phyloP scores from a whole-genome alignment of 1,140 invertebrate genomes.

The Zophobas morio region DNA sequence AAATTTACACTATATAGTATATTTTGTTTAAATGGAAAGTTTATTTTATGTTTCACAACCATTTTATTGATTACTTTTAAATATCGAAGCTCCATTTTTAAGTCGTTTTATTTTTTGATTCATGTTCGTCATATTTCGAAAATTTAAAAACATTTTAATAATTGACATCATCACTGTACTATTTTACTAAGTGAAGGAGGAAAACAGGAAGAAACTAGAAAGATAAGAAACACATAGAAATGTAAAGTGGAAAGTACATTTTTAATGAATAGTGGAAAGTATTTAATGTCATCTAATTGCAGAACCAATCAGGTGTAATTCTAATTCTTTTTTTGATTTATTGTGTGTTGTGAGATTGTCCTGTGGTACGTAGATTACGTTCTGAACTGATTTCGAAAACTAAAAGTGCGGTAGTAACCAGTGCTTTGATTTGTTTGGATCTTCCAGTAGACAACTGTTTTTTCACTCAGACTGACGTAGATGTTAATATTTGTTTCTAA shows the following conservation, averaged over 20 bases:
- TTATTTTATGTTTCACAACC: slow-evolving; percentile 55
- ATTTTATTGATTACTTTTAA: slow-evolving; percentile 56
- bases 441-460: background rate
- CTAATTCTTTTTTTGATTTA: slow-evolving; percentile 10
- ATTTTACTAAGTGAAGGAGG: slow-evolving; percentile 41
- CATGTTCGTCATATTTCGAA: slow-evolving; percentile 32
- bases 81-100: slow-evolving; percentile 53
- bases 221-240: slow-evolving; percentile 42
- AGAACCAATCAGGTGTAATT: no score
- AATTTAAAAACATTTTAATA: slow-evolving; percentile 52
- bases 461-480: background rate
- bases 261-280: slow-evolving; percentile 20
- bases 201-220: slow-evolving; percentile 27
- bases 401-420: slow-evolving; percentile 35
- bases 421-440: slow-evolving; percentile 9
- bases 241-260: slow-evolving; percentile 11
- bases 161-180: slow-evolving; percentile 55
- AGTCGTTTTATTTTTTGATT: slow-evolving; percentile 45
- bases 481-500: background rate
- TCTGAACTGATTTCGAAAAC: background rate
- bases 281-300: slow-evolving; percentile 34
- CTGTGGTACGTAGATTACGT: slow-evolving; percentile 2
- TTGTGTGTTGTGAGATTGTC: slow-evolving; percentile 14
- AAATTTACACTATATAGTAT: slow-evolving; percentile 55
- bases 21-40: slow-evolving; percentile 50